These are phyloP conservation scores for Alfaro cultratus DNA, from an alignment of 2,797 vertebrate species.

Conservation along the genomic window DNA sequence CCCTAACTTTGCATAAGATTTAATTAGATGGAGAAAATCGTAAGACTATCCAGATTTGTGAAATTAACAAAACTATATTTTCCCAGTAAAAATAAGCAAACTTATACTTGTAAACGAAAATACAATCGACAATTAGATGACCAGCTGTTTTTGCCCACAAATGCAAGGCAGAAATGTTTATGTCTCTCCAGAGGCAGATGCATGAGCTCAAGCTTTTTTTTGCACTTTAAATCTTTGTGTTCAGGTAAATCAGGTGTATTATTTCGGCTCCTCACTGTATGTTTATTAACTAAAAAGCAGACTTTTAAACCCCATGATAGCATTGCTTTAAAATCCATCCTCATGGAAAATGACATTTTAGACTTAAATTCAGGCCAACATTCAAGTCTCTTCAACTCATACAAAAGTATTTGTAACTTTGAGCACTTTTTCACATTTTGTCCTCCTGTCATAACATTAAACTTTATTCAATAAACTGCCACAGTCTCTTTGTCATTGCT, in stretches of 20 bases:
- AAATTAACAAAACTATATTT: constrained; percentile 7
- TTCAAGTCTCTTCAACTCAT: neutral
- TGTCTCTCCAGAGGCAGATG: constrained; percentile 26
- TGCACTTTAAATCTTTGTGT: constrained; percentile 26
- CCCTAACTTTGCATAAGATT: constrained; percentile 48
- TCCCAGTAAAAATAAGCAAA: constrained; percentile 28
- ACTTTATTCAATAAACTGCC: neutral
- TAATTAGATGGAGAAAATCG: constrained; percentile 47
- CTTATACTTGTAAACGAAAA: constrained; percentile 38
- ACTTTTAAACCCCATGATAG: neutral
- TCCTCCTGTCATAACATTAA: neutral
- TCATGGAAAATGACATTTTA: constrained; percentile 3
- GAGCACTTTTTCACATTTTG: neutral
- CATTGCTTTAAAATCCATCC: constrained; percentile 15
- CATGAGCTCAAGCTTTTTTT: constrained; percentile 29
- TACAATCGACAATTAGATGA: constrained; percentile 32
- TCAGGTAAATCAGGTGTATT: constrained; percentile 15
- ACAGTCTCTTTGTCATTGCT: neutral
- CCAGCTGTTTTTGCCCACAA: constrained; percentile 31
- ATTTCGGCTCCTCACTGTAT: neutral
- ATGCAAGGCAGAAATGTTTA: constrained; percentile 37
- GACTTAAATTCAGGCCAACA: neutral
- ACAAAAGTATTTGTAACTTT: neutral
- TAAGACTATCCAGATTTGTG: constrained; percentile 28
- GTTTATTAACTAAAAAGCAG: neutral